Evolutionary conservation across 2,797 vertebrate genomes (phyloP).

Genomic region (Propithecus perrieri): DNA sequence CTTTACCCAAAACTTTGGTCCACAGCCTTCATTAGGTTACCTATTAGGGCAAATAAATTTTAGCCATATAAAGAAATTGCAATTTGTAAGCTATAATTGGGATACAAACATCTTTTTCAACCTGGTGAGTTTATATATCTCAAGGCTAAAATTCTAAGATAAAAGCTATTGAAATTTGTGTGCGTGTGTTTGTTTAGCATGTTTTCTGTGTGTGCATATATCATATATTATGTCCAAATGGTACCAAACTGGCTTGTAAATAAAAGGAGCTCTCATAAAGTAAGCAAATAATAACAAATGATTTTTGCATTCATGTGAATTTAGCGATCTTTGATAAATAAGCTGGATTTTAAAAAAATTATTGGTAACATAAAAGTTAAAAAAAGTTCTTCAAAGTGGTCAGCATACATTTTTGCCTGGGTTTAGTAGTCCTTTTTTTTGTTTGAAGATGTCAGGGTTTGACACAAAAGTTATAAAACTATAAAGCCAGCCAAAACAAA

Average conservation of each 20-base stretch:
- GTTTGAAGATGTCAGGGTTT: neutral
- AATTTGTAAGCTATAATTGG: neutral
- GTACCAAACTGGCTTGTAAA: neutral
- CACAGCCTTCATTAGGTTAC: neutral
- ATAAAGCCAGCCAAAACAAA: neutral
- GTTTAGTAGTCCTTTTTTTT: neutral
- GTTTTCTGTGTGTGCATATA: neutral
- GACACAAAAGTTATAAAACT: neutral
- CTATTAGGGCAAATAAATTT: neutral
- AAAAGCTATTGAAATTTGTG: neutral
- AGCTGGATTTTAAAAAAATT: neutral
- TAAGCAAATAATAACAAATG: neutral
- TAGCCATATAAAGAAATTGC: neutral
- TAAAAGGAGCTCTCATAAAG: neutral
- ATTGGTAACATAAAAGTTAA: neutral
- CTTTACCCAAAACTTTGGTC: neutral
- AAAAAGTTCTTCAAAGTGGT: neutral
- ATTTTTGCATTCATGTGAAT: neutral
- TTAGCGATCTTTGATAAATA: neutral
- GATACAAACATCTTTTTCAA: neutral
- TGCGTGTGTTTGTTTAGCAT: neutral
- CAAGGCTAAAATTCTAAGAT: neutral
- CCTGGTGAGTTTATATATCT: neutral
- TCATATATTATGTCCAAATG: neutral
- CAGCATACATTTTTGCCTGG: neutral